phyloP scores from a whole-genome alignment of 2,797 vertebrate genomes.

The Enteromius radiatus region DNA sequence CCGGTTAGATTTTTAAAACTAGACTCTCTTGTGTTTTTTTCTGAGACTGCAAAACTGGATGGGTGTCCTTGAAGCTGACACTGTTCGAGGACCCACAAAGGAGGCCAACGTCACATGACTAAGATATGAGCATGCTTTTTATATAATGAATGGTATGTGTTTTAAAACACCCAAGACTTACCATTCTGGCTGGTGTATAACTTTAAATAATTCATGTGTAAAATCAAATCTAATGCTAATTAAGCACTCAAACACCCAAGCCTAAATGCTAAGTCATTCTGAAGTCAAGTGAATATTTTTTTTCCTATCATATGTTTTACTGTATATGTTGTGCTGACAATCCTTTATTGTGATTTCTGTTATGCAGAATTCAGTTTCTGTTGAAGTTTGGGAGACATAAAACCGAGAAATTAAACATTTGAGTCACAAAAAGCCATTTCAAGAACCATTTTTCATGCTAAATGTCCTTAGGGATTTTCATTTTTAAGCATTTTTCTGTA shows the following conservation, averaged over 20 bases:
- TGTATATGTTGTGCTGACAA: background rate
- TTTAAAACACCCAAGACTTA: slow-evolving; percentile 9
- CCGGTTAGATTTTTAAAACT: slow-evolving; percentile 39
- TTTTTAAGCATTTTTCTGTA: background rate
- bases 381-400: background rate
- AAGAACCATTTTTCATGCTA: background rate
- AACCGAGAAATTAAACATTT: background rate
- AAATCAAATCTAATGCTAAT: background rate
- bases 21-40: slow-evolving; percentile 48
- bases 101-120: slow-evolving; percentile 50
- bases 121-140: slow-evolving; percentile 54
- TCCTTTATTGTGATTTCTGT: slow-evolving; percentile 3
- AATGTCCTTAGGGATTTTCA: background rate
- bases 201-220: slow-evolving; percentile 18
- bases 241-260: slow-evolving; percentile 4
- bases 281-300: background rate
- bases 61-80: slow-evolving; percentile 60
- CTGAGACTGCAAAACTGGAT: slow-evolving; percentile 39
- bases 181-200: background rate
- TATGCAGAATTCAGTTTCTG: background rate
- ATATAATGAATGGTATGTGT: slow-evolving; percentile 23
- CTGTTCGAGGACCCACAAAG: slow-evolving; percentile 47
- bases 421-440: background rate
- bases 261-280: background rate
- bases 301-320: background rate